A percentile compares a stretch with the other conserved stretches of the same genome.
These are phyloP conservation scores for Arenaria interpres DNA, from an alignment of 2,113 vertebrate genomes.

Conservation along the genomic window DNA sequence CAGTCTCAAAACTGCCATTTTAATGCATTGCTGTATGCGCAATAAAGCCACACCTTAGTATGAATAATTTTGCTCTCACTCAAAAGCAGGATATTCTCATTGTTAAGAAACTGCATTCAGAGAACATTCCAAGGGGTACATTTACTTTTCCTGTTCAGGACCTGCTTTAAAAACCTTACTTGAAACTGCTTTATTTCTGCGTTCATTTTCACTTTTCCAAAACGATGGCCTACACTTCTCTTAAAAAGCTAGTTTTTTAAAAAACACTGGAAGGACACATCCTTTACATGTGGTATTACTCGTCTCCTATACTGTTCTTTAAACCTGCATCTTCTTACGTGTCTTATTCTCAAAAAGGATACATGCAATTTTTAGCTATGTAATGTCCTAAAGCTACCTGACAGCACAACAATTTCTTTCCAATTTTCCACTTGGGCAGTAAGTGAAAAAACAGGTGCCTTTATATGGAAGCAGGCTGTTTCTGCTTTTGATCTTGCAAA, in stretches of 20 bases:
- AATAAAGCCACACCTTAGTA: neutral
- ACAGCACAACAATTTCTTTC: constrained; percentile 1
- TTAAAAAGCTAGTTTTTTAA: neutral
- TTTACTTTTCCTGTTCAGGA: neutral
- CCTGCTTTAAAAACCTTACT: neutral
- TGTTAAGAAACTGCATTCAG: neutral
- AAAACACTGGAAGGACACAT: neutral
- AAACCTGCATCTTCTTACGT: neutral
- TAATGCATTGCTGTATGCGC: neutral
- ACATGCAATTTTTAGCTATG: neutral
- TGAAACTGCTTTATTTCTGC: neutral
- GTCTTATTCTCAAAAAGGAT: neutral
- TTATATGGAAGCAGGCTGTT: neutral
- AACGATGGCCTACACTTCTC: neutral
- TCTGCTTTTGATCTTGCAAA: neutral
- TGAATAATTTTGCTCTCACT: neutral
- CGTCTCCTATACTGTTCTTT: neutral
- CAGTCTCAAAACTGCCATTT: neutral
- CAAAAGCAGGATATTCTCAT: neutral
- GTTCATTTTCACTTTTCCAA: neutral
- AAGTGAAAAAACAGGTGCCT: neutral
- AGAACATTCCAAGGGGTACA: neutral
- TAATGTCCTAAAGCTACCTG: neutral
- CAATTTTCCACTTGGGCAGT: constrained; percentile 29
- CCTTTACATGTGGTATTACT: neutral